These are phyloP conservation scores for Clanis bilineata DNA, from an alignment of 2,888 invertebrate genomes.

Conservation along the genomic window DNA sequence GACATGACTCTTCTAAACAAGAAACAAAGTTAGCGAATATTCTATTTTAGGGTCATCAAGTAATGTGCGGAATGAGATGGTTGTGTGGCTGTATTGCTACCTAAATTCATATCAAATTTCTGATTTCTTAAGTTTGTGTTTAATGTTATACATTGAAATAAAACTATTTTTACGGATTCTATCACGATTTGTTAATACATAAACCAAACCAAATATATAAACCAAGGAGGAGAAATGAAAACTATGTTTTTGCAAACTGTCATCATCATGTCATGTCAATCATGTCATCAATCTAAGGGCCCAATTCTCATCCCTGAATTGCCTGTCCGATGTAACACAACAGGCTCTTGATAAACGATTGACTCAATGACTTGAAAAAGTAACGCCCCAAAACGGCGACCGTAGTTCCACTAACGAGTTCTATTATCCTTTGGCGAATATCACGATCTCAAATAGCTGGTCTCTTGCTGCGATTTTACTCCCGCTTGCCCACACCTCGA, in stretches of 20 bases:
- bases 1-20: conserved; percentile 66
- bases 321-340: conserved; percentile 63
- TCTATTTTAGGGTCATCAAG: not conserved
- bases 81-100: no score
- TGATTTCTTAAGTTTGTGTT: not conserved
- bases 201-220: no score
- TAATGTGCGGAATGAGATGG: no score
- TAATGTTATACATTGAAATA: no score
- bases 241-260: no score
- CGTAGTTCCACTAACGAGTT: conserved; percentile 70
- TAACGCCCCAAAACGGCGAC: conserved; percentile 70
- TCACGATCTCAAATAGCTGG: conserved; percentile 47
- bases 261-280: no score
- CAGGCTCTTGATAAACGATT: conserved; percentile 80
- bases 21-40: conserved; percentile 35
- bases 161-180: no score
- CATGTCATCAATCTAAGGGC: no score
- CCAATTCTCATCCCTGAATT: conserved; percentile 18
- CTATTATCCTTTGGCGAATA: conserved; percentile 67
- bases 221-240: no score
- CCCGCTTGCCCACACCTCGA: not conserved
- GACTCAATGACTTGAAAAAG: conserved; percentile 81
- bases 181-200: no score
- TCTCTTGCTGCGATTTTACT: conserved; percentile 34
- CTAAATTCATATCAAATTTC: no score